These are phyloP conservation scores for Calliphora vicina DNA, from an alignment of 1,140 invertebrate genomes.

Conservation along the genomic window DNA sequence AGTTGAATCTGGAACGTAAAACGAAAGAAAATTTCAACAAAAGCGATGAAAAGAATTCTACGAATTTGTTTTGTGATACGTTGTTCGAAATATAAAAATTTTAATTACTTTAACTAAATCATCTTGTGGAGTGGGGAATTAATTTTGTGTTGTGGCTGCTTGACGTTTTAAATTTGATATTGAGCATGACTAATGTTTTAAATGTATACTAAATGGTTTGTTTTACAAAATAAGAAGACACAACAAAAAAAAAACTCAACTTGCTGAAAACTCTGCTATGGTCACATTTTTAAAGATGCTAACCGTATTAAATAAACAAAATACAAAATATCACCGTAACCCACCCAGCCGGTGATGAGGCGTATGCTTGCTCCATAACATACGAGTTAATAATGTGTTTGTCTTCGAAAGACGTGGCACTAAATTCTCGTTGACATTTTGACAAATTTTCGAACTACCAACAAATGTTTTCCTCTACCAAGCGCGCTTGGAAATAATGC, in stretches of 20 bases:
- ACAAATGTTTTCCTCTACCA: conserved; percentile 49
- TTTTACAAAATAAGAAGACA: conserved; percentile 53
- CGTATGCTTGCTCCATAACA: not conserved
- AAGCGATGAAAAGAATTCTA: not conserved
- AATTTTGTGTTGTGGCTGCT: not conserved
- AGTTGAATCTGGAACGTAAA: not conserved
- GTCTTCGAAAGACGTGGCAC: conserved; percentile 40
- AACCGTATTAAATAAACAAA: no score
- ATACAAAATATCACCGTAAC: not conserved
- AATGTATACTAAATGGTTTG: conserved; percentile 60
- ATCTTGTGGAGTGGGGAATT: conserved; percentile 40
- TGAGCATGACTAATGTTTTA: conserved; percentile 63
- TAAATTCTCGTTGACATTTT: conserved; percentile 60
- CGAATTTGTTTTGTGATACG: not conserved
- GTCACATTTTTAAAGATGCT: not conserved
- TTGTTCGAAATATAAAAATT: conserved; percentile 13
- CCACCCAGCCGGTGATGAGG: conserved; percentile 45
- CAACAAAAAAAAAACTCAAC: not conserved
- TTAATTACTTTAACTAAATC: conserved; percentile 59
- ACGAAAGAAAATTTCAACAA: not conserved
- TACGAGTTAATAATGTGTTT: conserved; percentile 18
- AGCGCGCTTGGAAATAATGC: conserved; percentile 38
- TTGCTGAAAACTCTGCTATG: not conserved
- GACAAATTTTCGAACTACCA: conserved; percentile 60
- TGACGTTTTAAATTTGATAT: not conserved